phyloP scores from a whole-genome alignment of 2,113 vertebrate genomes.

The Syngnathoides biaculeatus region DNA sequence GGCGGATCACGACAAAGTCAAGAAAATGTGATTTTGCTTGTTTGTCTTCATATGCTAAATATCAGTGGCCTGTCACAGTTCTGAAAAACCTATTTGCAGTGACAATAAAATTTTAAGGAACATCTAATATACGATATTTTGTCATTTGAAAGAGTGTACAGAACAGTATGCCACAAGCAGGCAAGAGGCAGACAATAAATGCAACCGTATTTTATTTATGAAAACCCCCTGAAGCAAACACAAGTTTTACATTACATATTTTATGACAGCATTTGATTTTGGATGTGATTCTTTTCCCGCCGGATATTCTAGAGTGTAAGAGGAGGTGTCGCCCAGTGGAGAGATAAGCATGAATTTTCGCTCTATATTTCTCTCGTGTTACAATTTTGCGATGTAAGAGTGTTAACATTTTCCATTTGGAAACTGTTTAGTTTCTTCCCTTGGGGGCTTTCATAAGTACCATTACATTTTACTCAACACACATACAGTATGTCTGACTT shows the following conservation, averaged over 20 bases:
- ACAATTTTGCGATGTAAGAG: conserved; percentile 12
- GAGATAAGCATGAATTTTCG: not conserved
- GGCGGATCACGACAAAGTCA: not conserved
- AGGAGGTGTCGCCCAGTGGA: conserved; percentile 3
- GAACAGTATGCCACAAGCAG: conserved; percentile 1
- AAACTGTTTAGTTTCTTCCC: conserved; percentile 3
- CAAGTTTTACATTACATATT: conserved; percentile 24
- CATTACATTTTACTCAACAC: not conserved
- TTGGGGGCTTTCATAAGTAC: conserved; percentile 3
- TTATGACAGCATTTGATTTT: conserved; percentile 43
- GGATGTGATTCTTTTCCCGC: conserved; percentile 20
- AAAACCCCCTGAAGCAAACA: conserved; percentile 46
- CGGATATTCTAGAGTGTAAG: not conserved
- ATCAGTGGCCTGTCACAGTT: not conserved
- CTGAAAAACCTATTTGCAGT: too few relatives aligned
- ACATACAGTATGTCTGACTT: not conserved
- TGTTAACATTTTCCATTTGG: conserved; percentile 10
- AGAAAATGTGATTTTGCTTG: not conserved
- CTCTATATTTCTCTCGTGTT: conserved; percentile 4
- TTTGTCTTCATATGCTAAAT: not conserved
- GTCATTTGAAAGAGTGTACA: not conserved
- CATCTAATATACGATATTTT: too few relatives aligned
- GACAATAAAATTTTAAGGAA: too few relatives aligned
- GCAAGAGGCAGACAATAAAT: conserved; percentile 40
- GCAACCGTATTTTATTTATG: conserved; percentile 47